Conservation (phyloP, 2,888 invertebrate genomes). For the Hemicrepidius hirtus region DNA sequence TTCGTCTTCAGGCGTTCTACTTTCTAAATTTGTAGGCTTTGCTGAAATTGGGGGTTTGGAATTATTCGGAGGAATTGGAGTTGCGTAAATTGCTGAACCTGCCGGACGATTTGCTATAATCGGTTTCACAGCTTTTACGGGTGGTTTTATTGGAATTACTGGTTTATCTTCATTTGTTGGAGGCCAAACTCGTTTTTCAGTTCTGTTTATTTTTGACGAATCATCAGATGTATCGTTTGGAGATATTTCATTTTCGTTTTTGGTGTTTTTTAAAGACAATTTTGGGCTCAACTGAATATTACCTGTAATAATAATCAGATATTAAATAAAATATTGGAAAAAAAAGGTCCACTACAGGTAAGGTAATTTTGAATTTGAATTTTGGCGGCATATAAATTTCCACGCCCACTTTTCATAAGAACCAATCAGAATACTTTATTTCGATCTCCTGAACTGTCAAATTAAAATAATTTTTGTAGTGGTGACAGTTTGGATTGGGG, state of each 20-base stretch:
- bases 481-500: too few relatives aligned
- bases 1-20: slow-evolving; percentile 69
- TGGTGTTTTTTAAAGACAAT: slow-evolving; percentile 74
- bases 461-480: too few relatives aligned
- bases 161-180: slow-evolving; percentile 78
- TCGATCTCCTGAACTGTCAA: too few relatives aligned
- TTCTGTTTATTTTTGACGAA: slow-evolving; percentile 65
- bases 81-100: slow-evolving; percentile 84
- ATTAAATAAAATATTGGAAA: background rate
- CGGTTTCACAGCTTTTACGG: slow-evolving; percentile 78
- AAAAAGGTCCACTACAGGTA: too few relatives aligned
- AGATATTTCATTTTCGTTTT: slow-evolving; percentile 68
- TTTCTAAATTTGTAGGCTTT: slow-evolving; percentile 71
- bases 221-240: slow-evolving; percentile 70
- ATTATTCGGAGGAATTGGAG: slow-evolving; percentile 74
- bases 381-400: too few relatives aligned
- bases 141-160: slow-evolving; percentile 81
- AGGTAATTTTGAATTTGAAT: too few relatives aligned
- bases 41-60: slow-evolving; percentile 73
- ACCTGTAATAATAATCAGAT: slow-evolving; percentile 38
- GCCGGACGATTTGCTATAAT: slow-evolving; percentile 72
- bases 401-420: too few relatives aligned
- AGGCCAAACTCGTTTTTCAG: slow-evolving; percentile 75
- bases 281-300: slow-evolving; percentile 80
- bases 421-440: too few relatives aligned